Evolutionary conservation across 2,113 vertebrate species (phyloP).

Genomic region (Gorsachius goisagi): DNA sequence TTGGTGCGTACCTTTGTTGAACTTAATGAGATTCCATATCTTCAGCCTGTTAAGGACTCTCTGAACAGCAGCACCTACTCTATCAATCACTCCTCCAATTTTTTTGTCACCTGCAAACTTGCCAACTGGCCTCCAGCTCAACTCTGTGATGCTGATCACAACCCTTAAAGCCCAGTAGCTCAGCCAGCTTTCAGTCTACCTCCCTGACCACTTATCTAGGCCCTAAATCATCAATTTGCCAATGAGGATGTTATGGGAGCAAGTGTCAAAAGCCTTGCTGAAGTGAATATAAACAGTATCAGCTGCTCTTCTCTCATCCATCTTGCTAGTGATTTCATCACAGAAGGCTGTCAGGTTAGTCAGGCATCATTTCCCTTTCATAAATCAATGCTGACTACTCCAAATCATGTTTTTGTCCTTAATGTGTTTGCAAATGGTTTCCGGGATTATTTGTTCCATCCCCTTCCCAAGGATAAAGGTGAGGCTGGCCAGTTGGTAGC

Average conservation of each 20-base stretch:
- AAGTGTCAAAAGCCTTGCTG: neutral
- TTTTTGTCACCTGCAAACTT: neutral
- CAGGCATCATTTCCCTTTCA: neutral
- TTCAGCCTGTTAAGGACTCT: neutral
- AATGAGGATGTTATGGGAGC: neutral
- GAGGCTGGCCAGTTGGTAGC: neutral
- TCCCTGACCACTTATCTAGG: neutral
- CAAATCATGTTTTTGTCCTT: neutral
- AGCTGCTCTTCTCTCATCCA: neutral
- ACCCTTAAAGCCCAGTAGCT: neutral
- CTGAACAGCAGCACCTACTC: neutral
- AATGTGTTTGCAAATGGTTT: neutral
- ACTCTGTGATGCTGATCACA: neutral
- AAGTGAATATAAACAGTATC: neutral
- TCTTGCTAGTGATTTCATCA: neutral
- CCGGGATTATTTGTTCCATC: neutral
- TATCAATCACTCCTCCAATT: neutral
- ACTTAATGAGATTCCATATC: neutral
- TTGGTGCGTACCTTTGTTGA: too few species aligned
- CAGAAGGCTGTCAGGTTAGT: neutral
- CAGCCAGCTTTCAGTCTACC: neutral
- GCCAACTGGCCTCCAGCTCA: neutral
- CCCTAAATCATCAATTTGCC: neutral
- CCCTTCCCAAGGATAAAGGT: neutral
- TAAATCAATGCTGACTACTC: neutral